These are phyloP conservation scores for Lycopodina hypogea DNA, from an alignment of 37 sponge, comb jelly and placozoan species.

Conservation along the genomic window DNA sequence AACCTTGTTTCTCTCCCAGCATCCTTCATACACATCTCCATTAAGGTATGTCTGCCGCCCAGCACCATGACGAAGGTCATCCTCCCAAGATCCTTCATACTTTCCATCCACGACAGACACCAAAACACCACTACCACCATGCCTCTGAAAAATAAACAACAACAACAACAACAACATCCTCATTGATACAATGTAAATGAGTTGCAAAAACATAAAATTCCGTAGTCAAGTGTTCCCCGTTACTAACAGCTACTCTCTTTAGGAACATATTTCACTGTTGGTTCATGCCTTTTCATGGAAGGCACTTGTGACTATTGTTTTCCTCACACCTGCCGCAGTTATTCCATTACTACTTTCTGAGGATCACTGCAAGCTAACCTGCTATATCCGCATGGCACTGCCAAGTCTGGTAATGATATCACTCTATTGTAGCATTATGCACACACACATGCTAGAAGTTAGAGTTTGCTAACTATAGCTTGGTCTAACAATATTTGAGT, in stretches of 20 bases:
- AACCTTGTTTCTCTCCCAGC: slow-evolving; percentile 74
- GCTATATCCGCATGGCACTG: too few relatives aligned
- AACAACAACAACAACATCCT: background rate
- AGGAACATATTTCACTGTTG: background rate
- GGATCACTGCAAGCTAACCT: too few relatives aligned
- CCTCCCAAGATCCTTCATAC: slow-evolving; percentile 84
- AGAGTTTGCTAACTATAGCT: too few relatives aligned
- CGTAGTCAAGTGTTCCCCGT: background rate
- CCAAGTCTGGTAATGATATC: too few relatives aligned
- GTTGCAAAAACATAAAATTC: background rate
- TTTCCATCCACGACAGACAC: slow-evolving; percentile 10
- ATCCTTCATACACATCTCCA: slow-evolving; percentile 76
- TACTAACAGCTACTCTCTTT: too few relatives aligned
- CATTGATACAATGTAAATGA: background rate
- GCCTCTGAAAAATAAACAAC: slow-evolving; percentile 46
- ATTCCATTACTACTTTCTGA: too few relatives aligned
- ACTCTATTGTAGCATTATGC: too few relatives aligned
- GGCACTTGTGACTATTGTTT: too few relatives aligned
- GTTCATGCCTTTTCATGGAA: too few relatives aligned
- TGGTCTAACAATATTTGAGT: too few relatives aligned
- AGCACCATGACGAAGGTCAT: slow-evolving; percentile 58
- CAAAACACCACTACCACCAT: slow-evolving; percentile 77
- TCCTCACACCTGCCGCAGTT: too few relatives aligned
- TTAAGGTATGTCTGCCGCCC: slow-evolving; percentile 73
- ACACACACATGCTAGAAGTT: too few relatives aligned